Evolutionary conservation across 2,113 vertebrate genomes (phyloP).

Genomic region (Lynx canadensis): DNA sequence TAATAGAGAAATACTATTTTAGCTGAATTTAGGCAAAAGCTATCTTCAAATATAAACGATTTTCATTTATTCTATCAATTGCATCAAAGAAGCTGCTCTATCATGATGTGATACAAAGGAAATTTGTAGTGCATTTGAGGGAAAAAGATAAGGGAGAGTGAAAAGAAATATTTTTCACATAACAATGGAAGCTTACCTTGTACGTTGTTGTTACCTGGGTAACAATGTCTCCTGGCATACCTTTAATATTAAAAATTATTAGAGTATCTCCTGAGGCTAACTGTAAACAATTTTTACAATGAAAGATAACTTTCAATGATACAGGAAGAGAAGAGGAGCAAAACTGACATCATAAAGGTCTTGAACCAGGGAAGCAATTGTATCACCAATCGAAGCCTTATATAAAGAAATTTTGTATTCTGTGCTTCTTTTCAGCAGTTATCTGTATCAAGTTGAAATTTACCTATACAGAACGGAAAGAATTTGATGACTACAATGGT

Average conservation of each 20-base stretch:
- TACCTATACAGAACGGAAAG: background rate
- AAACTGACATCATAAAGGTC: background rate
- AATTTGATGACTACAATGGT: background rate
- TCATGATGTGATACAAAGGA: background rate
- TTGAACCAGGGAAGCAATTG: background rate
- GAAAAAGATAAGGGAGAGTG: background rate
- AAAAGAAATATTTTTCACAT: background rate
- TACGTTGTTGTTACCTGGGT: constrained; percentile 23
- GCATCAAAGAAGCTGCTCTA: background rate
- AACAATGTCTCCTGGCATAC: background rate
- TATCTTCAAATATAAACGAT: background rate
- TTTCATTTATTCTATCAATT: constrained; percentile 35
- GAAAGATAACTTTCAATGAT: background rate
- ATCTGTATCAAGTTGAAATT: background rate
- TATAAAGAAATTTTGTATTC: background rate
- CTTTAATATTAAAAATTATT: background rate
- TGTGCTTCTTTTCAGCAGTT: background rate
- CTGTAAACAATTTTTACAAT: background rate
- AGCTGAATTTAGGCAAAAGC: constrained; percentile 40
- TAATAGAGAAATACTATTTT: background rate
- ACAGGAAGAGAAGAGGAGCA: background rate
- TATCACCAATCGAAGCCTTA: background rate
- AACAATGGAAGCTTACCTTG: background rate
- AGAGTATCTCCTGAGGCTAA: background rate
- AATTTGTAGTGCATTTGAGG: background rate